Percentiles rank a stretch among this genome's conserved stretches.
Evolutionary conservation across 2,797 vertebrate genomes (phyloP).

Genomic region (Pseudochirops corinnae): DNA sequence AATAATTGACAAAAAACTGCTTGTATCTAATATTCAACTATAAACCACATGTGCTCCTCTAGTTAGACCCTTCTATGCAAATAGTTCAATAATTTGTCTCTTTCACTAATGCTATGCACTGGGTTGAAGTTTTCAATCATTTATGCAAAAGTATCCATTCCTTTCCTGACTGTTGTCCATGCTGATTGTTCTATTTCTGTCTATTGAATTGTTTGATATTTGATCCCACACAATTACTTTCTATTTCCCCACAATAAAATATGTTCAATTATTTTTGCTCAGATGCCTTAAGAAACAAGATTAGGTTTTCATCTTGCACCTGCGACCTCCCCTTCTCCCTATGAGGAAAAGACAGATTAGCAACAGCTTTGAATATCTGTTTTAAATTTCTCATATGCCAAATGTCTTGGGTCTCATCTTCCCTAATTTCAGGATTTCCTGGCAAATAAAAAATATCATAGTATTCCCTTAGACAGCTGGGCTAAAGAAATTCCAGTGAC

Average conservation of each 20-base stretch:
- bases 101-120: slow-evolving; percentile 31
- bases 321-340: slow-evolving; percentile 17
- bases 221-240: slow-evolving; percentile 57
- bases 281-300: slow-evolving; percentile 55
- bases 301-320: slow-evolving; percentile 55
- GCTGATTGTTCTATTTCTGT: slow-evolving; percentile 50
- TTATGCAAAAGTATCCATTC: slow-evolving; percentile 60
- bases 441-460: slow-evolving; percentile 30
- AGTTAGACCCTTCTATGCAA: neutral
- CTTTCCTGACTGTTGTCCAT: slow-evolving; percentile 35
- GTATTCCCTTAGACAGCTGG: slow-evolving; percentile 8
- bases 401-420: slow-evolving; percentile 39
- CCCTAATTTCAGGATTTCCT: neutral
- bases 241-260: slow-evolving; percentile 45
- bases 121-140: slow-evolving; percentile 66
- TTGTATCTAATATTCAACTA: slow-evolving; percentile 6
- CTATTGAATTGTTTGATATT: slow-evolving; percentile 57
- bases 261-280: slow-evolving; percentile 44
- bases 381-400: slow-evolving; percentile 47
- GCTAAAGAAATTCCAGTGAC: neutral
- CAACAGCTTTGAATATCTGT: slow-evolving; percentile 53
- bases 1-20: slow-evolving; percentile 27
- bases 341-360: slow-evolving; percentile 31
- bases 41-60: neutral
- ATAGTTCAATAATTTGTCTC: slow-evolving; percentile 27